Conservation (phyloP, 2,113 vertebrate genomes). For the Pampusana beccarii region DNA sequence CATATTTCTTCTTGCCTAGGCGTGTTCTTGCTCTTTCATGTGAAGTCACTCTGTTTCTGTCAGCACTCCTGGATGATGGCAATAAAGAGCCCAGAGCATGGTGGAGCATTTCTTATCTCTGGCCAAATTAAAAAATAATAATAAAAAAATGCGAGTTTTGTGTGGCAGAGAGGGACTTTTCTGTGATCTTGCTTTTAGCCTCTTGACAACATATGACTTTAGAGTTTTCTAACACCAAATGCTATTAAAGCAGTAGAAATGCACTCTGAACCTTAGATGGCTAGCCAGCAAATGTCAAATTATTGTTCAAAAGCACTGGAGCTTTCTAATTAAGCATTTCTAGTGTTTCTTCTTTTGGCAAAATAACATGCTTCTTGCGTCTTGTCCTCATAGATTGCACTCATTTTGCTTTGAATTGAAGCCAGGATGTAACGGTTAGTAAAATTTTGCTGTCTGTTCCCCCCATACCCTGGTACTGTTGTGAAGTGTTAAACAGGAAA, state of each 20-base stretch:
- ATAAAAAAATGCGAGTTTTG: neutral
- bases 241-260: neutral
- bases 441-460: neutral
- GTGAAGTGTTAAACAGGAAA: neutral
- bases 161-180: neutral
- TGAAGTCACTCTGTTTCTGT: neutral
- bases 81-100: neutral
- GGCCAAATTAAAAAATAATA: neutral
- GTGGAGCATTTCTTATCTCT: neutral
- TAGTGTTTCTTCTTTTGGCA: neutral
- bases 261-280: neutral
- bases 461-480: fast-evolving
- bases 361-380: neutral
- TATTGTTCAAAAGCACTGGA: neutral
- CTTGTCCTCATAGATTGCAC: neutral
- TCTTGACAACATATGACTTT: neutral
- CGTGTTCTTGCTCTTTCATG: neutral
- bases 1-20: neutral
- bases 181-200: neutral
- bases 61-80: neutral
- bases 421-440: neutral
- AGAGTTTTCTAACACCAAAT: neutral
- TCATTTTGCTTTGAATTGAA: neutral
- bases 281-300: neutral
- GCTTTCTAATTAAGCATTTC: neutral